Evolutionary conservation across 2,113 vertebrate genomes (phyloP).

Genomic region (Bos indicus): DNA sequence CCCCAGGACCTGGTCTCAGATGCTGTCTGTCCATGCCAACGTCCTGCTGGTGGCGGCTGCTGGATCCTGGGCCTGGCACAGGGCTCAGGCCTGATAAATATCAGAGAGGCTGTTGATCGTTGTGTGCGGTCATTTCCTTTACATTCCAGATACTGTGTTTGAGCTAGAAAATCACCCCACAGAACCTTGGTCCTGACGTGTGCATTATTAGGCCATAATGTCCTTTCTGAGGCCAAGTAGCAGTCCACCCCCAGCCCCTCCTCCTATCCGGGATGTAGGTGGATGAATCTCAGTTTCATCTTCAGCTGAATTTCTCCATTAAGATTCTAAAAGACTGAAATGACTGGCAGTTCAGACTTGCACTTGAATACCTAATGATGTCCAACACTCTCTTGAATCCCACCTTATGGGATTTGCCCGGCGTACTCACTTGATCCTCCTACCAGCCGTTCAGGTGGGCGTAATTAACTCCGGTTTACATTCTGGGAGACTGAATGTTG

Average conservation of each 20-base stretch:
- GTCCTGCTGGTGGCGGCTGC: no score
- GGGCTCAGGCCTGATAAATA: neutral
- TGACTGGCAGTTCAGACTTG: neutral
- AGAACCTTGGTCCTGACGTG: neutral
- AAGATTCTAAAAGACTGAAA: neutral
- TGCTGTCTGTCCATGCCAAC: neutral
- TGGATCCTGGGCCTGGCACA: neutral
- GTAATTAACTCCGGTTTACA: neutral
- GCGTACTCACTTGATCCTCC: neutral
- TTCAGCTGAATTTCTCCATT: neutral
- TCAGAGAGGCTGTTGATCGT: neutral
- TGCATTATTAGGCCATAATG: neutral
- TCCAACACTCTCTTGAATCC: neutral
- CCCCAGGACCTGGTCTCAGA: neutral
- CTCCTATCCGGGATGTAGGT: neutral
- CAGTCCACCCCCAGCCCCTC: fast-evolving
- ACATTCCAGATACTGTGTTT: neutral
- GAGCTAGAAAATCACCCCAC: neutral
- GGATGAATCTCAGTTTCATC: neutral
- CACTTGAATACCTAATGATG: neutral
- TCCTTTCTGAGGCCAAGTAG: neutral
- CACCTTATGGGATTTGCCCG: neutral
- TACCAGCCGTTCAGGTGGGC: neutral
- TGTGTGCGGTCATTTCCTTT: neutral
- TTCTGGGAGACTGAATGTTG: neutral